These are phyloP conservation scores for Cyphomyrmex costatus DNA, from an alignment of 1,140 invertebrate genomes.

Conservation along the genomic window DNA sequence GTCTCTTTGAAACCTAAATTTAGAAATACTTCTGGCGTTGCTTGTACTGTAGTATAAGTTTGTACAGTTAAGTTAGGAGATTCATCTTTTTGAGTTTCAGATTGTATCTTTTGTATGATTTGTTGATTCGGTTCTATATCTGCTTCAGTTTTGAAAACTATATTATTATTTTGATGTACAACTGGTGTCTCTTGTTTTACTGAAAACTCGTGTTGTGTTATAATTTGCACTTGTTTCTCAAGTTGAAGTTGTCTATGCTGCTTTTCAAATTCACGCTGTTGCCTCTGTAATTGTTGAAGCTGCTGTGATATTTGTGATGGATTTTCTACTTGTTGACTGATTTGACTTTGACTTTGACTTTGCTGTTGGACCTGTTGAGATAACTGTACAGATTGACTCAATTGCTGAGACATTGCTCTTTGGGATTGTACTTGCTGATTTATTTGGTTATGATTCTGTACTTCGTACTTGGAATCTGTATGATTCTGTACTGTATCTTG, in stretches of 20 bases:
- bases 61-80: conserved; percentile 72
- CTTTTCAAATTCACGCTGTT: conserved; percentile 84
- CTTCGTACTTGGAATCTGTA: no score
- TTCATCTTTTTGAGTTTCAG: conserved; percentile 80
- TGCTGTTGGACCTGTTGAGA: conserved; percentile 82
- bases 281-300: conserved; percentile 83
- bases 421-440: conserved; percentile 86
- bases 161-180: conserved; percentile 83
- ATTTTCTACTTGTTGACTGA: conserved; percentile 76
- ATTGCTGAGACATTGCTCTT: conserved; percentile 84
- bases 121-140: conserved; percentile 80
- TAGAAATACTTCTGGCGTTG: conserved; percentile 84
- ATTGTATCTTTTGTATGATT: conserved; percentile 80
- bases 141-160: conserved; percentile 82
- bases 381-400: conserved; percentile 81
- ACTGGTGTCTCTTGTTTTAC: conserved; percentile 76
- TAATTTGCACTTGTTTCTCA: conserved; percentile 80
- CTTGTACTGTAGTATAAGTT: conserved; percentile 83
- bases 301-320: conserved; percentile 82
- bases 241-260: conserved; percentile 83
- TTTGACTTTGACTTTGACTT: conserved; percentile 84
- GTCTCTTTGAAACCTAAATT: conserved; percentile 84
- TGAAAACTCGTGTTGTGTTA: conserved; percentile 73
- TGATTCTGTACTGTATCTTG: conserved; percentile 85
- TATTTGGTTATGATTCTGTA: conserved; percentile 85